Base-by-base conservation (phyloP, 2,113 vertebrate genomes). In the Dromiciops gliroides region DNA sequence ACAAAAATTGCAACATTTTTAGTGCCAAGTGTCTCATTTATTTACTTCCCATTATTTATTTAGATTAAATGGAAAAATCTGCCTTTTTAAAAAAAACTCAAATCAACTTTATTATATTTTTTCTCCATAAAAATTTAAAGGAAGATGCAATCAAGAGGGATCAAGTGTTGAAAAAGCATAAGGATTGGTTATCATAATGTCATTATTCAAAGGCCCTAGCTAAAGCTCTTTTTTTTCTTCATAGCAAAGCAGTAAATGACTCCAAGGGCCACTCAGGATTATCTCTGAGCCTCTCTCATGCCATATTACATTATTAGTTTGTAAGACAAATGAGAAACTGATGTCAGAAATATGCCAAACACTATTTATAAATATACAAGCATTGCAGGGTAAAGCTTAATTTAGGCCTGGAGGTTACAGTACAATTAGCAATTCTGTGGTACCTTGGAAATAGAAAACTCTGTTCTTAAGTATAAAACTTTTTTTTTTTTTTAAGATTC, bases 111-210 rank as follows among this genome's bases (percentile, higher is more conserved):
- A 56, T 90, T 89, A 93, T 97, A 95, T 97, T 83, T 51, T 94
- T 97, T 93, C 97, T 94, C 49, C 90, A 96, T 37, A 94, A 95
- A 91, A 96, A 95, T 96, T 92, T 97, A 97, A 96, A 97, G 93
- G 92, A 97, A 98, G 97, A 97, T 95, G 96, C 96, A 96, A 95
- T 89, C 94, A 95, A 97, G 94, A 90, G 96, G 96, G 98, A 98
- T 98, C 97, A 97, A 98, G 97, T 98, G 97, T 96, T 97, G 97
- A 98, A 98, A 96, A 91, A 96, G 95, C 96, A 97, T 91, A 97
- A 97, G 95, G 95, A 96, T 96, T 97, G 96, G 95, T 94, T 96
- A 97, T 97, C 97, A 98, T 98, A 97, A 95, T 93, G 91, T 97
- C 89, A 97, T 97, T 96, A 97, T 97, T 98, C 97, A 95, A 98